Conservation (phyloP, 2,113 vertebrate species). For the Phasianus colchicus region DNA sequence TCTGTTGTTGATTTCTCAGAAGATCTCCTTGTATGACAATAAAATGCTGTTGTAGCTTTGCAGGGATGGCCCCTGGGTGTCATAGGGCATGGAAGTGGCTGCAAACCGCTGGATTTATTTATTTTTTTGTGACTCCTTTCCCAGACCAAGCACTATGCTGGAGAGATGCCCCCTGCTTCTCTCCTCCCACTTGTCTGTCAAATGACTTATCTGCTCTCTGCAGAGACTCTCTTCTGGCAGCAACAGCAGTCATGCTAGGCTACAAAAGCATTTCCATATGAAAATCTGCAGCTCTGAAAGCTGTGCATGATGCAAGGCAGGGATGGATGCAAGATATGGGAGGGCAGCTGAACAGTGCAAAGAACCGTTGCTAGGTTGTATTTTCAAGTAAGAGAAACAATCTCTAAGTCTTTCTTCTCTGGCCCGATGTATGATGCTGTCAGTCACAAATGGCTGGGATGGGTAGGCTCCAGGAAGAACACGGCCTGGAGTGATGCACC, state of each 20-base stretch:
- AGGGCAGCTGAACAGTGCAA: neutral
- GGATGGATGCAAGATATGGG: neutral
- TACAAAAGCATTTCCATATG: neutral
- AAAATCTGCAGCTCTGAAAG: neutral
- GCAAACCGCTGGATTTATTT: neutral
- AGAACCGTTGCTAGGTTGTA: neutral
- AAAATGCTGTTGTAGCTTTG: neutral
- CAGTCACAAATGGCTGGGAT: accelerated
- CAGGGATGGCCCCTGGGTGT: neutral
- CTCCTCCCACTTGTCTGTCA: neutral
- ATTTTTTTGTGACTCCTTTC: neutral
- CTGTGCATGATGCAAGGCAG: neutral
- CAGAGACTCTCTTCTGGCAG: neutral
- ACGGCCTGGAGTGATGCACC: neutral
- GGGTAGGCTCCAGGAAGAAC: neutral
- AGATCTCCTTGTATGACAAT: neutral
- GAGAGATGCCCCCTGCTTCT: neutral
- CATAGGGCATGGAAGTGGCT: neutral
- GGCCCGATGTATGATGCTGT: accelerated
- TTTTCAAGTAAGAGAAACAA: neutral
- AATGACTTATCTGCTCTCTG: neutral
- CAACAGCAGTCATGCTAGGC: neutral
- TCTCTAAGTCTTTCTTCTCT: neutral
- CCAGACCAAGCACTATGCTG: neutral
- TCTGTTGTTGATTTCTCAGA: neutral